Base-by-base conservation (phyloP, 1,140 invertebrate species). In the Drosophila lacertosa region DNA sequence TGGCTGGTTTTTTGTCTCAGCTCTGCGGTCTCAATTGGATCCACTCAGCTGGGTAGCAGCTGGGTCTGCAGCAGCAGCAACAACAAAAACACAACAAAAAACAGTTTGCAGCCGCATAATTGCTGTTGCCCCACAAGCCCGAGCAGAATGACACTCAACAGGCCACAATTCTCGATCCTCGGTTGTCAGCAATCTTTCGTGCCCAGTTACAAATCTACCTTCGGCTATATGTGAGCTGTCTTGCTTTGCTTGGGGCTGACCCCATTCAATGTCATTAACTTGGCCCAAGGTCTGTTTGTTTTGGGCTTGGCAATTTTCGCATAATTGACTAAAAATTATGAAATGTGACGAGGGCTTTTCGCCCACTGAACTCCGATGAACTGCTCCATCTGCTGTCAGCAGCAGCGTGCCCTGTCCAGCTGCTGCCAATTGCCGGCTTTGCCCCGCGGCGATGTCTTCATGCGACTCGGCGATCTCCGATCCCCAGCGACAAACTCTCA, bases 191-290 rank as follows among this genome's bases (percentile, higher is more conserved):
- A 84, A 66, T 80, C 81, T 81, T 68, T 76, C 53, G 67, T 60
- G 63, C 66, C 42, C 54, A 64, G 26, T 72, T 48, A 69, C 59
- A 64, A 65, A 70, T 57, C 67, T 64, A 64, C 67, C 67, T 55
- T 35, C 20, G n/a, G 4, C 2, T 10, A 18, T 48, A 16, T 39
- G 15, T 26, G 16, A n/a, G 32, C 39, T 63, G 16, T 48, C 66
- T 35, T 67, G 57, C 45, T 37, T 26, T 18, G 55, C 26, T 53
- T 32, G 16, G 73, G 59, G 55, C 77, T 84, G 81, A 84, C 81
- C 81, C 81, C 77, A 81, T 84, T 84, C 81, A 77, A 86, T 86
- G 81, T 84, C 81, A 84, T 84, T 84, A 84, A 86, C 81, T 81
- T 9, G 65, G 68, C 44, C 82, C 81, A 84, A 84, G 81, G 81